Conservation (phyloP, 2,888 invertebrate species). For the Zygaena filipendulae region DNA sequence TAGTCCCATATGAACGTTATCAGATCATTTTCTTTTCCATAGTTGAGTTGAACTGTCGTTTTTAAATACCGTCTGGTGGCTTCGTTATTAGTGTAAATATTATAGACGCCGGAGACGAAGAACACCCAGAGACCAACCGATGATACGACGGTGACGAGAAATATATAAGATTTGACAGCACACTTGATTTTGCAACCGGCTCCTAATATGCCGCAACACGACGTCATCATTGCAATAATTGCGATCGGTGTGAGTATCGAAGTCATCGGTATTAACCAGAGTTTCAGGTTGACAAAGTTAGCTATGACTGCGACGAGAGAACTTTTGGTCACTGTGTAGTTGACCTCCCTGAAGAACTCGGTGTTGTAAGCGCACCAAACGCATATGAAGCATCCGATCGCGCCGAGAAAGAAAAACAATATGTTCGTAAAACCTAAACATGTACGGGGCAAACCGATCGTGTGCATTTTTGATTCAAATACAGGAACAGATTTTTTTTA, state of each 20-base stretch:
- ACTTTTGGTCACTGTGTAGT: slow-evolving; percentile 47
- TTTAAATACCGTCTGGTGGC: slow-evolving; percentile 29
- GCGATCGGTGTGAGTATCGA: slow-evolving; percentile 37
- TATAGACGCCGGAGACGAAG: slow-evolving; percentile 43
- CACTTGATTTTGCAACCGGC: slow-evolving; percentile 49
- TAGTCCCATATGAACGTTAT: slow-evolving; percentile 40
- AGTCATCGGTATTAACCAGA: slow-evolving; percentile 44
- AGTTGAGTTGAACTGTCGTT: slow-evolving; percentile 27
- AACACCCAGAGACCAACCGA: slow-evolving; percentile 37
- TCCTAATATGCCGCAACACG: slow-evolving; percentile 50
- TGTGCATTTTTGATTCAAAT: slow-evolving; percentile 35
- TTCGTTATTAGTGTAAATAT: slow-evolving; percentile 38
- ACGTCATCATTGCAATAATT: slow-evolving; percentile 35
- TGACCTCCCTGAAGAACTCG: slow-evolving; percentile 47
- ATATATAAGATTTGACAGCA: slow-evolving; percentile 46
- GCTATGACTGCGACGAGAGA: slow-evolving; percentile 32
- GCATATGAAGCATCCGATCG: slow-evolving; percentile 33
- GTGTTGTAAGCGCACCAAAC: slow-evolving; percentile 48
- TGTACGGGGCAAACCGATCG: slow-evolving; percentile 44
- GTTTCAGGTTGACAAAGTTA: slow-evolving; percentile 37
- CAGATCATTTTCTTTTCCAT: slow-evolving; percentile 45
- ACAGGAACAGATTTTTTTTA: no score
- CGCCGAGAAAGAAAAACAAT: slow-evolving; percentile 34
- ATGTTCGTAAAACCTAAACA: slow-evolving; percentile 53
- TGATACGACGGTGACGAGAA: slow-evolving; percentile 35